phyloP scores from a whole-genome alignment of 2,888 invertebrate species.

The Trachelus stipa region DNA sequence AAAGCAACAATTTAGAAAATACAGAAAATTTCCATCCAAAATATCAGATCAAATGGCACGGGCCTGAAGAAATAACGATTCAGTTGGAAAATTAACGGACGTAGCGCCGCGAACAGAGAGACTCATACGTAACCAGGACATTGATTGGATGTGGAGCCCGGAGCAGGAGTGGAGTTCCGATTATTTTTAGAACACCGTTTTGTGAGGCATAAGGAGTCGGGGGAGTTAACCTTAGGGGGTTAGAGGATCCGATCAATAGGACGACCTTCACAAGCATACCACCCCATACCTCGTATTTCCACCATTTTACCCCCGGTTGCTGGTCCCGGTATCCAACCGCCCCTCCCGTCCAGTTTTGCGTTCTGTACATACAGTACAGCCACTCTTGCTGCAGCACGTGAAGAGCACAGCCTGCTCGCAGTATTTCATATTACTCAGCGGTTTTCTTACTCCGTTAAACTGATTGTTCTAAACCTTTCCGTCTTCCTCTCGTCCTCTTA shows the following conservation, averaged over 20 bases:
- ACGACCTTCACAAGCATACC: slow-evolving; percentile 19
- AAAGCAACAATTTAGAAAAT: not conserved
- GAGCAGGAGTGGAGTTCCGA: not conserved
- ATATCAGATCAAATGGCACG: not conserved
- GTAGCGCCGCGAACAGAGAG: not conserved
- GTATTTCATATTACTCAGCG: not conserved
- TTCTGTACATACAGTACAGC: not conserved
- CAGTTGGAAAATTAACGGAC: not conserved
- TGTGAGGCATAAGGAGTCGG: slow-evolving; percentile 4
- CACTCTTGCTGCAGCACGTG: not conserved
- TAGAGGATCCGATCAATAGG: slow-evolving; percentile 21
- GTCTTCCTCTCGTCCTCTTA: slow-evolving; percentile 6
- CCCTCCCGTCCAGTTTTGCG: not conserved
- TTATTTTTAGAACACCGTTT: slow-evolving; percentile 5
- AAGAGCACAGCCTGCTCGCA: not conserved
- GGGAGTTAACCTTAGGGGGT: slow-evolving; percentile 5
- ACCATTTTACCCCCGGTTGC: not conserved
- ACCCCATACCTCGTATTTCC: not conserved
- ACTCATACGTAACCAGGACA: not conserved
- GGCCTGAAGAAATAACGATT: not conserved
- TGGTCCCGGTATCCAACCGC: not conserved
- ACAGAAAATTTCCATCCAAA: not conserved
- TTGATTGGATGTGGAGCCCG: not conserved
- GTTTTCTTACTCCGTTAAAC: slow-evolving; percentile 21
- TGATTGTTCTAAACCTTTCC: slow-evolving; percentile 9